phyloP scores from a whole-genome alignment of 2,888 invertebrate genomes.

The Trachelus tabidus region DNA sequence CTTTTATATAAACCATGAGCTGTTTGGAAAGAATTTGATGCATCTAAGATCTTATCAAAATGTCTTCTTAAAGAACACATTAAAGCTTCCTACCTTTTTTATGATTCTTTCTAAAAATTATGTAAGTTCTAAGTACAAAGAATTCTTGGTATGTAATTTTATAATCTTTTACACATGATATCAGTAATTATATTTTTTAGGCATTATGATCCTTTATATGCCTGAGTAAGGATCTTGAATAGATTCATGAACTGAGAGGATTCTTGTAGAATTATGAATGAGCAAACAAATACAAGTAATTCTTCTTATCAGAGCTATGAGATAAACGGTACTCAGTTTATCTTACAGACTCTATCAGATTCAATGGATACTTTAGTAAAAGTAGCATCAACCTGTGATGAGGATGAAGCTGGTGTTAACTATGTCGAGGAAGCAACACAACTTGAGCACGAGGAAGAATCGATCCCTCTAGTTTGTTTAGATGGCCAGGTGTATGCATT shows the following conservation, averaged over 20 bases:
- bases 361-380: constrained; percentile 30
- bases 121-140: background rate
- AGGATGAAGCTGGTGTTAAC: constrained; percentile 30
- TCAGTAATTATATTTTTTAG: background rate
- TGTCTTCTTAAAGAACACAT: background rate
- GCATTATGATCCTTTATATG: background rate
- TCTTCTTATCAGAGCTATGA: constrained; percentile 51
- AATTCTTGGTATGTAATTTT: background rate
- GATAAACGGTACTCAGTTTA: constrained; percentile 54
- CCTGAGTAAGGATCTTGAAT: background rate
- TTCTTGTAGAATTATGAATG: constrained; percentile 37
- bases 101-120: background rate
- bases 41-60: background rate
- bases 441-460: constrained; percentile 39
- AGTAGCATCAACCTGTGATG: constrained; percentile 23
- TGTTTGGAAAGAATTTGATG: background rate
- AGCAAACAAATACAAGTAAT: constrained; percentile 35
- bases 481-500: constrained; percentile 54
- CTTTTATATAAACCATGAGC: background rate
- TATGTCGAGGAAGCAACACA: constrained; percentile 26
- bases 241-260: background rate
- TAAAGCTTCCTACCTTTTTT: background rate
- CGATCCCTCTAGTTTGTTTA: constrained; percentile 51
- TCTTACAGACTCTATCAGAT: constrained; percentile 44
- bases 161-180: background rate